These are phyloP conservation scores for Oreocharis arfaki DNA, from an alignment of 2,113 vertebrate species.

Conservation along the genomic window DNA sequence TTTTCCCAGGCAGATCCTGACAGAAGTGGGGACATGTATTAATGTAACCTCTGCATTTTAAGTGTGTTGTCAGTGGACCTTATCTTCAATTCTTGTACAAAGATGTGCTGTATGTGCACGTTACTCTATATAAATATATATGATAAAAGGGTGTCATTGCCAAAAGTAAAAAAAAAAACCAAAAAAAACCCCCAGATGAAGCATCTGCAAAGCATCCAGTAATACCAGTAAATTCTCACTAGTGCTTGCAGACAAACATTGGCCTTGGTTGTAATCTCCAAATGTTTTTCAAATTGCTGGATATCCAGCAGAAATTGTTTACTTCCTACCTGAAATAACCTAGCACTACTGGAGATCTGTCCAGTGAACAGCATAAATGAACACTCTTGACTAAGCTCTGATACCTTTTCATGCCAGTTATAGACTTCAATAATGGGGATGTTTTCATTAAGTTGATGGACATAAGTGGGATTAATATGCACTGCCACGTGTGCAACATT, in stretches of 20 bases:
- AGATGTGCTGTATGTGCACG: background rate
- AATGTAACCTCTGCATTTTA: background rate
- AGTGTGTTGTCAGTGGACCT: background rate
- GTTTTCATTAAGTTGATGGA: conserved; percentile 2
- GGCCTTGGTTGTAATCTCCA: background rate
- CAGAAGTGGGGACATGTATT: background rate
- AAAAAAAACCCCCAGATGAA: background rate
- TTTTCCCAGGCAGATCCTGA: background rate
- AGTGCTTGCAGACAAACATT: background rate
- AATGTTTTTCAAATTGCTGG: background rate
- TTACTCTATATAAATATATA: background rate
- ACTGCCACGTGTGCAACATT: background rate
- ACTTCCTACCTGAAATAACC: background rate
- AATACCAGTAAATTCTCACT: background rate
- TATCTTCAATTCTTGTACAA: background rate
- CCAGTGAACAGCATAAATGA: background rate
- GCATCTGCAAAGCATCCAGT: background rate
- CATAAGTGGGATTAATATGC: background rate
- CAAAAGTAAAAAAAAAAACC: background rate
- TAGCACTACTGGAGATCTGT: background rate
- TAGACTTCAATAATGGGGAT: background rate
- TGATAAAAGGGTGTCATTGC: background rate
- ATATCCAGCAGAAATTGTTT: background rate
- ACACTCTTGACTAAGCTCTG: background rate
- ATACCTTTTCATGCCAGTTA: background rate